Conservation (phyloP, 92 coral and sea anemone genomes). For the Paramuricea clavata region DNA sequence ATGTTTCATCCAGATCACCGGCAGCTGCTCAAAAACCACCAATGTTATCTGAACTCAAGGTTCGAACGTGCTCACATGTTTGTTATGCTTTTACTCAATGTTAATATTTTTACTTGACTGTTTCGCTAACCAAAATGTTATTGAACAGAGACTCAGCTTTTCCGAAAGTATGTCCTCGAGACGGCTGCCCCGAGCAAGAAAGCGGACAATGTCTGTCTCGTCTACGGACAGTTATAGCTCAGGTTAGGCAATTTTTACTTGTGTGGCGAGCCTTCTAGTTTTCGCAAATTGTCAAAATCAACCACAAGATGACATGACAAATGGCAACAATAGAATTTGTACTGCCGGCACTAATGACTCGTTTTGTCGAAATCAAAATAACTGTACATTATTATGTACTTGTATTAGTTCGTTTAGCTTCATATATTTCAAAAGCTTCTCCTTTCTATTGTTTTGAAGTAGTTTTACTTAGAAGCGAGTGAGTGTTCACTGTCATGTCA, state of each 20-base stretch:
- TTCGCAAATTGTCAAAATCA: conserved; percentile 23
- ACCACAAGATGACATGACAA: conserved; percentile 19
- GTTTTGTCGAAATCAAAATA: background rate
- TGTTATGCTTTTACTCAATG: conserved; percentile 25
- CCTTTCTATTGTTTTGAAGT: background rate
- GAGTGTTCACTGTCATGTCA: background rate
- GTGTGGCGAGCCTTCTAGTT: background rate
- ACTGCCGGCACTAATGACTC: conserved; percentile 5
- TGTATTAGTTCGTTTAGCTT: background rate
- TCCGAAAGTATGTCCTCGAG: conserved; percentile 99
- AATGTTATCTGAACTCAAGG: conserved; percentile 92
- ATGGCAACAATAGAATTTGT: conserved; percentile 5
- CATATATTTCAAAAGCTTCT: background rate
- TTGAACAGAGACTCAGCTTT: conserved; percentile 86
- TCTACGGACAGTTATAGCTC: conserved; percentile 99
- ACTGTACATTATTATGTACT: conserved; percentile 1
- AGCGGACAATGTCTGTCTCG: conserved; percentile 99
- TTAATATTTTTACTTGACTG: conserved; percentile 8
- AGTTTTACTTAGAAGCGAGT: background rate
- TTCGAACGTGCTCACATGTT: conserved; percentile 39
- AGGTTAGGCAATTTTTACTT: conserved; percentile 77
- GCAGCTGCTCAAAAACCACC: conserved; percentile 99
- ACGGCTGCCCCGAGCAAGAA: conserved; percentile 99
- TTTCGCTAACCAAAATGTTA: conserved; percentile 12
- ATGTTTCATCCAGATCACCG: conserved; percentile 78